Evolutionary conservation across 2,888 invertebrate genomes (phyloP).

Genomic region (Oligia strigilis): DNA sequence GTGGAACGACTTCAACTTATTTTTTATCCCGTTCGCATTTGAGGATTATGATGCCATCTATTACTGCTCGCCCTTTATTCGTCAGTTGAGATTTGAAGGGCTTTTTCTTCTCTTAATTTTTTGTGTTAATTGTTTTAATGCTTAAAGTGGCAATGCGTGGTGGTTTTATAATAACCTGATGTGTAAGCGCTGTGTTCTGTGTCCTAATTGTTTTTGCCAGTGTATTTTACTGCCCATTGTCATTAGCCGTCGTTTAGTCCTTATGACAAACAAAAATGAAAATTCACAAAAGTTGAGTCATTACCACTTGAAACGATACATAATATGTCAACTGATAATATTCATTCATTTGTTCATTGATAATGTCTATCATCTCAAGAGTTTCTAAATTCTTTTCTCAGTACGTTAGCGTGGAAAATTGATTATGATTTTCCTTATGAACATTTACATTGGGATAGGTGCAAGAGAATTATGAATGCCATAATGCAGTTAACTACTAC

Average conservation of each 20-base stretch:
- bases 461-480: background rate
- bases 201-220: too few species aligned
- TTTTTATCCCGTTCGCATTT: conserved; percentile 71
- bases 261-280: background rate
- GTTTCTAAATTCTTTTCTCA: background rate
- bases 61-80: conserved; percentile 63
- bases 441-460: background rate
- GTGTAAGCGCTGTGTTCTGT: background rate
- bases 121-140: conserved; percentile 31
- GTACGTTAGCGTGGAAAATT: background rate
- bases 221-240: background rate
- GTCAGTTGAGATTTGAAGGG: conserved; percentile 28
- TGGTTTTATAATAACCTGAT: background rate
- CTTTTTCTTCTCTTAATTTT: conserved; percentile 39
- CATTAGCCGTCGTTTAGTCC: background rate
- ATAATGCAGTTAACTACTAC: background rate
- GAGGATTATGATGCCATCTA: conserved; percentile 70
- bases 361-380: conserved; percentile 10
- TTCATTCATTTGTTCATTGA: conserved; percentile 7
- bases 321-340: background rate
- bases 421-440: conserved; percentile 6
- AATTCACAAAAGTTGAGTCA: background rate
- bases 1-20: conserved; percentile 75
- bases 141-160: background rate
- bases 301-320: background rate